phyloP scores from a whole-genome alignment of 2,797 vertebrate genomes.

The Eupleurogrammus muticus region DNA sequence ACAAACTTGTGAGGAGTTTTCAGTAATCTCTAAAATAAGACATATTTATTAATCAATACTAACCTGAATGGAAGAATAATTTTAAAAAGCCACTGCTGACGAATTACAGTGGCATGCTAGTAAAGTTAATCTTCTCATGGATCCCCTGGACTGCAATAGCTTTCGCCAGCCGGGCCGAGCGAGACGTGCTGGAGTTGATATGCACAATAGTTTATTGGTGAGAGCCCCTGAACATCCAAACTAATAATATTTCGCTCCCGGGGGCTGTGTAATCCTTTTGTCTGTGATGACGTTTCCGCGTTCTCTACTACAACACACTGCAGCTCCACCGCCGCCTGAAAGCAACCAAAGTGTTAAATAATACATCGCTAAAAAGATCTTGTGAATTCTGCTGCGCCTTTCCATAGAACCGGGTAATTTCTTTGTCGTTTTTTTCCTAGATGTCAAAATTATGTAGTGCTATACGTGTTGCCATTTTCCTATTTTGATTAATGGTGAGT shows the following conservation, averaged over 20 bases:
- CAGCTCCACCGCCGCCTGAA: not conserved
- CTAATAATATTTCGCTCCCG: not conserved
- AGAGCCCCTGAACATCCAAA: not conserved
- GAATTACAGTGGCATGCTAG: conserved; percentile 26
- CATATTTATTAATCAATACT: conserved; percentile 23
- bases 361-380: conserved; percentile 18
- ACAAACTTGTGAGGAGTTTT: conserved; percentile 28
- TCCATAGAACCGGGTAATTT: not conserved
- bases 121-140: conserved; percentile 18
- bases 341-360: conserved; percentile 4
- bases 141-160: not conserved
- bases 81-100: conserved; percentile 26
- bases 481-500: no score
- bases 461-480: no score
- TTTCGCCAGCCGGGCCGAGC: conserved; percentile 7
- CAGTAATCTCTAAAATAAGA: conserved; percentile 28
- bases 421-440: not conserved
- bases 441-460: no score
- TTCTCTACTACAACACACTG: not conserved
- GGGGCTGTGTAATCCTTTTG: not conserved
- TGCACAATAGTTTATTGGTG: not conserved
- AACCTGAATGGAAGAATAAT: conserved; percentile 39
- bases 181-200: not conserved
- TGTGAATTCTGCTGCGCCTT: not conserved
- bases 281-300: conserved; percentile 5